Base-by-base conservation (phyloP, 1,140 invertebrate genomes). In the Eurosta solidaginis region DNA sequence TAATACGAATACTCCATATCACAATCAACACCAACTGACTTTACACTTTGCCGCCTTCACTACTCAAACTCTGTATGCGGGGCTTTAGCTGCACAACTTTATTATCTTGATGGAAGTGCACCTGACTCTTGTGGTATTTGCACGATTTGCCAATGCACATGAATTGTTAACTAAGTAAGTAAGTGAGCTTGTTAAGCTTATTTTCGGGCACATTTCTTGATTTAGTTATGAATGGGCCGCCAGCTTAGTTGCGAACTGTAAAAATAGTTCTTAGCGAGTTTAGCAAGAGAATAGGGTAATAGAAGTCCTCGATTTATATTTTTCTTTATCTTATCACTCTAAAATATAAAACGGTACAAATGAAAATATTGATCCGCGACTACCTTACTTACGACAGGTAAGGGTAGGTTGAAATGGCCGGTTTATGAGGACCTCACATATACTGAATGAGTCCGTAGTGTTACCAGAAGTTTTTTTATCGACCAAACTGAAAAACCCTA, bases 101-200 rank as follows among this genome's bases (percentile, higher is more conserved):
- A 86, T 86, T 85, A 82, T 80, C 79, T 82, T 85, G 85, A 86
- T 86, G 83, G 83, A 86, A 86, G 86, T 86, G 85, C 85, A 86
- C 85, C 85, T 86, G 85, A 86, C 85, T 85, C 85, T 85, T 84
- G 81, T 83, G 79, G 83, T 78, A 80, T 80, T 80, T 80, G 79
- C 77, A 80, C 81, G 75, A 78, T 77, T 78, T 77, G 22, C 44
- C 44, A 45, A 47, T 45, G 44, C 44, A 12, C 73, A 2, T 40
- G 59, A 68, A 40, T 42, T 68, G 59, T 4, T 20, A n/a, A 59
- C 12, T 59, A 59, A 59, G 50, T 29, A 2, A 54, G 50, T 54
- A 54, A 12, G 14, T 20, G 29, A 20, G 59, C 29, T 68, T 68
- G 59, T 68, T 68, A 68, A 36, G n/a, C 33, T n/a, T 20, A n/a